These are phyloP conservation scores for Notoglanidium macrostoma DNA, from an alignment of 2,797 vertebrate genomes.

Conservation along the genomic window DNA sequence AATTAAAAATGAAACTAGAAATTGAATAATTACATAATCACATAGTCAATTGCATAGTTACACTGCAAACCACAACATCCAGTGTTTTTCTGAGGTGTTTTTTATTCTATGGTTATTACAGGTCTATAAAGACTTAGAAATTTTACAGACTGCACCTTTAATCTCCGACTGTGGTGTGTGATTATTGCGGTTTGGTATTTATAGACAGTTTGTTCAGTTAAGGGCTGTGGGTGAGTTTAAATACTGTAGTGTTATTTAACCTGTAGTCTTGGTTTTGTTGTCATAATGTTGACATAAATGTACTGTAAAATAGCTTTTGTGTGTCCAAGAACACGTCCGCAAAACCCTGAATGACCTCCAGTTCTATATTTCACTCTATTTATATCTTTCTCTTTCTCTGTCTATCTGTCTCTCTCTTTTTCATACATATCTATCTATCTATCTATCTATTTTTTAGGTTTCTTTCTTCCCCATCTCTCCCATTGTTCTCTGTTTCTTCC, in stretches of 20 bases:
- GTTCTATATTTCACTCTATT: neutral
- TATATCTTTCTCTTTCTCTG: too few species aligned
- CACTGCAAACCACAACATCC: neutral
- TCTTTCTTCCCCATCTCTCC: neutral
- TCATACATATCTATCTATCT: neutral
- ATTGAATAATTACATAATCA: neutral
- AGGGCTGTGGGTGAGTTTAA: neutral
- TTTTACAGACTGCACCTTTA: neutral
- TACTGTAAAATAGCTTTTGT: neutral
- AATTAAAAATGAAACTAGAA: neutral
- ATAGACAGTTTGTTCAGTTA: conserved; percentile 3
- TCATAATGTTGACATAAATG: neutral
- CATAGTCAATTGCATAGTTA: neutral
- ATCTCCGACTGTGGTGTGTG: neutral
- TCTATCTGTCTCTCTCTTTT: neutral
- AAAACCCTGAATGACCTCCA: neutral
- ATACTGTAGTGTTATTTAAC: neutral
- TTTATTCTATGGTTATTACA: neutral
- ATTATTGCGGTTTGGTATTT: neutral
- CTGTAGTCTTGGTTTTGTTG: neutral
- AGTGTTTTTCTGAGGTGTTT: neutral
- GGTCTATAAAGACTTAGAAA: neutral
- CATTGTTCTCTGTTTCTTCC: neutral
- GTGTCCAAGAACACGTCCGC: neutral
- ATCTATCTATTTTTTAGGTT: neutral